Percentiles rank a stretch among this genome's conserved stretches.
phyloP scores from a whole-genome alignment of 1,140 invertebrate species.

The Panagrolaimus sp. region DNA sequence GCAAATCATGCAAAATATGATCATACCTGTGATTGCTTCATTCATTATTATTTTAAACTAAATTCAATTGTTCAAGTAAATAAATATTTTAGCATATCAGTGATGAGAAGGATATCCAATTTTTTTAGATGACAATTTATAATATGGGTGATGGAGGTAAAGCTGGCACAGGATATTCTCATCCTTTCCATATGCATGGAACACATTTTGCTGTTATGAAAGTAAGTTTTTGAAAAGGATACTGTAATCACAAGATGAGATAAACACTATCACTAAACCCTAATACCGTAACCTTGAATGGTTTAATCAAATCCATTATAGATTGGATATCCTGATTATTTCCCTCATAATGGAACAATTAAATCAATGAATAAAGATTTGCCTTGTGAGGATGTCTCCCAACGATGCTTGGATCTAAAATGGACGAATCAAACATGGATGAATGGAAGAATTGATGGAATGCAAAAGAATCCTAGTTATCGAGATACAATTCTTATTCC shows the following conservation, averaged over 20 bases:
- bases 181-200: conserved; percentile 54
- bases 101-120: background rate
- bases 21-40: conserved; percentile 49
- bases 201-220: conserved; percentile 57
- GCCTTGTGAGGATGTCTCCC: conserved; percentile 19
- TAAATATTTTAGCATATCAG: background rate
- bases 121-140: conserved; percentile 53
- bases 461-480: conserved; percentile 43
- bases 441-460: conserved; percentile 41
- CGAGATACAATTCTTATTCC: conserved; percentile 50
- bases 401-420: conserved; percentile 33
- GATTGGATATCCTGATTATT: conserved; percentile 8
- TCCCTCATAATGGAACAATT: conserved; percentile 24
- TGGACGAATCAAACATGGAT: conserved; percentile 41
- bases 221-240: no score
- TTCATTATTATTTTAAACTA: conserved; percentile 48
- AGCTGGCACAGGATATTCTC: conserved; percentile 48
- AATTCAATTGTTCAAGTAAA: conserved; percentile 48
- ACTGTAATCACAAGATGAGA: no score
- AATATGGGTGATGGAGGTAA: conserved; percentile 55
- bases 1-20: conserved; percentile 28
- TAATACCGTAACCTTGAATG: no score
- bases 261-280: no score
- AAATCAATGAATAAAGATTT: conserved; percentile 21
- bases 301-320: no score